A percentile compares a stretch with the other conserved stretches of the same genome.
These are phyloP conservation scores for Rhynchonema sp. DNA, from an alignment of 2,888 invertebrate genomes.

Conservation along the genomic window DNA sequence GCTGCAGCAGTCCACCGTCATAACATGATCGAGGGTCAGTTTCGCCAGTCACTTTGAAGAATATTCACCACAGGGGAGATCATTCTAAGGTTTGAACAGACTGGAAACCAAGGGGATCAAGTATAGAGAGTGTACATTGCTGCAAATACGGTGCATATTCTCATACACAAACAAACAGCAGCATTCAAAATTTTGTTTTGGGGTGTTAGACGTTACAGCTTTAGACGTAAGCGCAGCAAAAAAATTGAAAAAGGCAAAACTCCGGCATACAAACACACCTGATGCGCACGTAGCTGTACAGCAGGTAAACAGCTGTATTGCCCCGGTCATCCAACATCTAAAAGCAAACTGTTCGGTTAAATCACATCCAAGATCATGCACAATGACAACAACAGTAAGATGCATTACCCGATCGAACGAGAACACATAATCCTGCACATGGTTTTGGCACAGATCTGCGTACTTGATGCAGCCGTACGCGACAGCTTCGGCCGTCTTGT, in stretches of 20 bases:
- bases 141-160: too few relatives aligned
- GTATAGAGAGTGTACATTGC: too few relatives aligned
- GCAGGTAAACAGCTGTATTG: constrained; percentile 88
- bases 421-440: constrained; percentile 81
- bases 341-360: too few relatives aligned
- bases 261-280: constrained; percentile 39
- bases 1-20: too few relatives aligned
- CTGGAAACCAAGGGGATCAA: too few relatives aligned
- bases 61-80: too few relatives aligned
- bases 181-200: background rate
- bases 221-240: too few relatives aligned
- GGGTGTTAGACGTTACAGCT: background rate
- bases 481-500: constrained; percentile 43
- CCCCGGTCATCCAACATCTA: constrained; percentile 93
- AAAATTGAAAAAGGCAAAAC: too few relatives aligned
- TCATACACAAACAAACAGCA: too few relatives aligned
- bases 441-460: constrained; percentile 79
- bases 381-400: background rate
- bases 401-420: constrained; percentile 62
- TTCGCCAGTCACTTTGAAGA: too few relatives aligned
- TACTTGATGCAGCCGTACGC: constrained; percentile 98
- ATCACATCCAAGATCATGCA: background rate
- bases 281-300: constrained; percentile 84
- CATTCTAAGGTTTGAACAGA: too few relatives aligned
- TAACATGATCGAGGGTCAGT: too few relatives aligned